Evolutionary conservation across 2,113 vertebrate genomes (phyloP).

Genomic region (Cavia porcellus): DNA sequence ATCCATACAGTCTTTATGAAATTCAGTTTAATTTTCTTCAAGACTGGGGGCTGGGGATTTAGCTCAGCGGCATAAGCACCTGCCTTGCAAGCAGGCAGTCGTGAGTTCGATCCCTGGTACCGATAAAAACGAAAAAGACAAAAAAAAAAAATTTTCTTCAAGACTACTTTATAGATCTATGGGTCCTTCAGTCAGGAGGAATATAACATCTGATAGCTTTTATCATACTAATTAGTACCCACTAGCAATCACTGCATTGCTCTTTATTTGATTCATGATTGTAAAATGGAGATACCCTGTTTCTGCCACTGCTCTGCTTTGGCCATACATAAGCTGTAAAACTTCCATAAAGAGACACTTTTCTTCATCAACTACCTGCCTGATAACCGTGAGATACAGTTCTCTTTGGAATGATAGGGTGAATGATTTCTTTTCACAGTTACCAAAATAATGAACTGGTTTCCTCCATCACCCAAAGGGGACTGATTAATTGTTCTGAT

Average conservation of each 20-base stretch:
- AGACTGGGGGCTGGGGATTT: too few species aligned
- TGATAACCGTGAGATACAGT: not conserved
- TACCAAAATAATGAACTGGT: constrained; percentile 29
- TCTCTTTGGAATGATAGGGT: not conserved
- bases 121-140: too few species aligned
- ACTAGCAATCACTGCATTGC: not conserved
- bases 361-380: not conserved
- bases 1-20: not conserved
- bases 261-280: not conserved
- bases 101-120: too few species aligned
- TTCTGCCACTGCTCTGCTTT: not conserved
- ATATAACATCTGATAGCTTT: not conserved
- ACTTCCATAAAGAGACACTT: constrained; percentile 4
- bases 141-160: not conserved
- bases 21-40: not conserved
- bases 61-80: too few species aligned
- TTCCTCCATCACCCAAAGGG: not conserved
- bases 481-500: not conserved
- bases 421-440: not conserved
- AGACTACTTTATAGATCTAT: not conserved
- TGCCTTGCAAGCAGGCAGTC: too few species aligned
- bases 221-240: not conserved
- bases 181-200: not conserved
- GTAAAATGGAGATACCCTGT: not conserved
- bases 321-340: not conserved